A percentile compares a stretch with the other conserved stretches of the same genome.
These are phyloP conservation scores for Drosophila silvestris DNA, from an alignment of 2,888 invertebrate genomes.

Conservation along the genomic window DNA sequence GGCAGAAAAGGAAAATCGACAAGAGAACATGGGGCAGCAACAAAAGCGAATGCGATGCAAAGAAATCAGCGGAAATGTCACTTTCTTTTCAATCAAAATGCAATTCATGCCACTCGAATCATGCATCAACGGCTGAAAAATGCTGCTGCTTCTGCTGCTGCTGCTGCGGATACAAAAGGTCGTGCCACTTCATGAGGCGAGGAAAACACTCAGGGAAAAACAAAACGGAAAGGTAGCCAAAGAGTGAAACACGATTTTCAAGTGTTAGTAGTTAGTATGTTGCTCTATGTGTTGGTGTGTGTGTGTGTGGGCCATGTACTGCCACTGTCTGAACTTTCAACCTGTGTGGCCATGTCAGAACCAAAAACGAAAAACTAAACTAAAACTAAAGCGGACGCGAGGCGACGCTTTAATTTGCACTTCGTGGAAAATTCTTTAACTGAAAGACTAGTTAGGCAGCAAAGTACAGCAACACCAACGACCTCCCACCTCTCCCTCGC, in stretches of 20 bases:
- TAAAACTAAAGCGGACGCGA: constrained; percentile 36
- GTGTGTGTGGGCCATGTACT: constrained; percentile 33
- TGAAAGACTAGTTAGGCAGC: constrained; percentile 63
- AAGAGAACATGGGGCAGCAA: constrained; percentile 19
- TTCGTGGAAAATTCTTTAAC: constrained; percentile 81
- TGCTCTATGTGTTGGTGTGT: not conserved
- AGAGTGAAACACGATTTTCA: constrained; percentile 70
- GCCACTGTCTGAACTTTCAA: constrained; percentile 75
- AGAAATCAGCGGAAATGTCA: constrained; percentile 80
- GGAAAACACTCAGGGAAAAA: constrained; percentile 40
- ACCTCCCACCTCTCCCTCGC: not conserved
- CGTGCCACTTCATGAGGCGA: constrained; percentile 59
- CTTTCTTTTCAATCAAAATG: constrained; percentile 82
- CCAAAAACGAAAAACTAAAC: constrained; percentile 24
- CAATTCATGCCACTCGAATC: constrained; percentile 76
- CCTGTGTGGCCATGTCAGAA: constrained; percentile 55
- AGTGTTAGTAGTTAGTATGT: constrained; percentile 39
- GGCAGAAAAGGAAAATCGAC: constrained; percentile 54
- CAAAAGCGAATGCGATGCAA: constrained; percentile 25
- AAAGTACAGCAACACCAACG: constrained; percentile 5
- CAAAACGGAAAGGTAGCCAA: constrained; percentile 63
- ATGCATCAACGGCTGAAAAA: constrained; percentile 45
- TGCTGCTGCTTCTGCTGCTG: constrained; percentile 6
- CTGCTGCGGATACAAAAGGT: constrained; percentile 45
- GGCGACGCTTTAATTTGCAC: constrained; percentile 81